Base-by-base conservation (phyloP, 2,113 vertebrate species). In the Cisticola juncidis region DNA sequence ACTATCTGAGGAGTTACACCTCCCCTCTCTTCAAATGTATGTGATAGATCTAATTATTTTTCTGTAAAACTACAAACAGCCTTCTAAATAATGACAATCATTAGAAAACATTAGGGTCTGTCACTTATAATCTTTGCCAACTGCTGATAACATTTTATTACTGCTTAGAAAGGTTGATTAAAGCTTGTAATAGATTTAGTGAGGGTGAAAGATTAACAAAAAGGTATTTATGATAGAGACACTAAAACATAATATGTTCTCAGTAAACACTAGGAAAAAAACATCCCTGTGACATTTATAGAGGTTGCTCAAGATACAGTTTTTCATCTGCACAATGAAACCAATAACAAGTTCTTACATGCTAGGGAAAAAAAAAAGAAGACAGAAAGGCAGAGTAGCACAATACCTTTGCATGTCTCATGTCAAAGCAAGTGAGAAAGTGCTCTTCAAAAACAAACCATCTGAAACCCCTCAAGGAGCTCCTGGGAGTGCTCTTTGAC, bases 151-250 rank as follows among this genome's bases (percentile, higher is more conserved):
- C 90, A 56, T 80, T 93, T 97, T 92, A 95, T 92, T 95, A 70
- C 92, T 48, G 33, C 81, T 83, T 68, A n/a, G 82, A 90, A 93
- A 76, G 69, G 81, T 69, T 72, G 88, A 88, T 51, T 53, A 78
- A 77, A 94, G 94, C 78, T 84, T 57, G 48, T 93, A 81, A 80
- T 58, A 68, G 45, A 79, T 45, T 81, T 88, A 82, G 79, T 31
- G 51, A 86, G 81, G 81, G 90, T 87, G 81, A 88, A 95, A 96
- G 88, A 96, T 96, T 97, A 96, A 97, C 92, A 92, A 92, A 95
- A 94, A 97, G 90, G 96, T 97, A 97, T 97, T 97, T 97, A 86
- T 65, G 81, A 44, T 17, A 65, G 16, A 84, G 74, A 77, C 48
- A 80, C 62, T 84, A 84, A 84, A 85, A 92, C 86, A 60, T 81